phyloP scores from a whole-genome alignment of 2,888 invertebrate species.

The Gastracanthus pulcherrimus region DNA sequence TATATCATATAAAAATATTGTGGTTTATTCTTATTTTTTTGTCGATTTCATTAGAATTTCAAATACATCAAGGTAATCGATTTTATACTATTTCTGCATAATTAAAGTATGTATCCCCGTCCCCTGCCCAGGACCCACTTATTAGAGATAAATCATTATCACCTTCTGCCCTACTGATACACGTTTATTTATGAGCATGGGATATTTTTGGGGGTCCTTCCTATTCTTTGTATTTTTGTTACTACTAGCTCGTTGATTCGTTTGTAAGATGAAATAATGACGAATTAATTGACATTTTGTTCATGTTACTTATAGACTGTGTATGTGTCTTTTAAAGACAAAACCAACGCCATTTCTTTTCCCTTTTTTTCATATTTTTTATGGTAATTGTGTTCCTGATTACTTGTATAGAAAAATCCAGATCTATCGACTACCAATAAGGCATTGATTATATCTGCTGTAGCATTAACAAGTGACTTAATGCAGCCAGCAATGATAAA shows the following conservation, averaged over 20 bases:
- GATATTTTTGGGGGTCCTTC: background rate
- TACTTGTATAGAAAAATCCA: conserved; percentile 6
- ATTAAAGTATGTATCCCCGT: too few species aligned
- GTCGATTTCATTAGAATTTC: too few species aligned
- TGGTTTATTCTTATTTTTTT: too few species aligned
- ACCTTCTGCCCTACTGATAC: background rate
- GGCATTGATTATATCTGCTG: conserved; percentile 3
- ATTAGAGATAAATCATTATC: too few species aligned
- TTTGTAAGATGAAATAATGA: conserved; percentile 3
- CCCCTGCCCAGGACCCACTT: too few species aligned
- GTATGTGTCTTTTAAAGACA: conserved; percentile 1
- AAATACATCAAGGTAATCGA: too few species aligned
- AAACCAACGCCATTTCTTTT: background rate
- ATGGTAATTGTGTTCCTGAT: conserved; percentile 3
- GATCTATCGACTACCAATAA: conserved; percentile 1
- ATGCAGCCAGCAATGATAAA: background rate
- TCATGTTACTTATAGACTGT: background rate
- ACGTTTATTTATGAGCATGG: conserved; percentile 21
- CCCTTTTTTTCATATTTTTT: conserved; percentile 18
- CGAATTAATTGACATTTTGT: background rate
- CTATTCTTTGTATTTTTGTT: background rate
- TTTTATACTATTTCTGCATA: too few species aligned
- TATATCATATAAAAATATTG: background rate
- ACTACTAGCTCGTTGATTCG: conserved; percentile 6
- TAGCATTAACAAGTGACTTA: conserved; percentile 14